Evolutionary conservation across 1,140 invertebrate genomes (phyloP).

Genomic region (Drosophila mayri): DNA sequence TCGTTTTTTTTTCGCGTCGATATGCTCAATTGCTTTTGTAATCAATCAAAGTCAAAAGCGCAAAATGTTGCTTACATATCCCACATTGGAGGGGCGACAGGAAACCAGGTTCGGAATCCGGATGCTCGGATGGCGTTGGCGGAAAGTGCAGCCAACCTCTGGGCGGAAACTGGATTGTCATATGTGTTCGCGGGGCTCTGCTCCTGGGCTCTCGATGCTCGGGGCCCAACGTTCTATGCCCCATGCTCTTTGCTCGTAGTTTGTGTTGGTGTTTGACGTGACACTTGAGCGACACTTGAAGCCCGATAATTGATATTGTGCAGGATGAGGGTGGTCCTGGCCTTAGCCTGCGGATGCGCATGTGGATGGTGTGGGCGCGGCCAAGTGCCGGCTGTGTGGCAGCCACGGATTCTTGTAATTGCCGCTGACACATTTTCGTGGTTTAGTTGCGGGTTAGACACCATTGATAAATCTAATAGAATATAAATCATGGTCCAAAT

Average conservation of each 20-base stretch:
- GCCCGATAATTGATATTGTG: conserved; percentile 77
- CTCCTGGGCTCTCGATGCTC: neutral
- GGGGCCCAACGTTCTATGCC: conserved; percentile 6
- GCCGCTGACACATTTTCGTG: conserved; percentile 57
- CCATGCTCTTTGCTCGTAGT: conserved; percentile 42
- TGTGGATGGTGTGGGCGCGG: conserved; percentile 18
- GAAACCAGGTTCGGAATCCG: neutral
- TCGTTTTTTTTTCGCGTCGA: conserved; percentile 27
- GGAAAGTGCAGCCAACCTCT: conserved; percentile 51
- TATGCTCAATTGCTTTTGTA: conserved; percentile 78
- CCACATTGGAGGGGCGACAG: conserved; percentile 8
- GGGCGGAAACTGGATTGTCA: conserved; percentile 52
- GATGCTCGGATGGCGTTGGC: conserved; percentile 1
- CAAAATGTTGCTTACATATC: conserved; percentile 37
- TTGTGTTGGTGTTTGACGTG: conserved; percentile 71
- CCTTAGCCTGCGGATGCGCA: neutral
- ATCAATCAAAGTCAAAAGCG: conserved; percentile 74
- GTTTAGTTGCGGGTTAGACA: conserved; percentile 19
- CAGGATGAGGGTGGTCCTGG: conserved; percentile 17
- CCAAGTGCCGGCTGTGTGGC: conserved; percentile 16
- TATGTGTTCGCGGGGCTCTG: conserved; percentile 33
- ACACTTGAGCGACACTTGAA: conserved; percentile 80
- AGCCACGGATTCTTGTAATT: conserved; percentile 63
- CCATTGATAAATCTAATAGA: conserved; percentile 21
- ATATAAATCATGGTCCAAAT: conserved; percentile 8